phyloP scores from a whole-genome alignment of 2,113 vertebrate species.

The Pollimyrus isidori region DNA sequence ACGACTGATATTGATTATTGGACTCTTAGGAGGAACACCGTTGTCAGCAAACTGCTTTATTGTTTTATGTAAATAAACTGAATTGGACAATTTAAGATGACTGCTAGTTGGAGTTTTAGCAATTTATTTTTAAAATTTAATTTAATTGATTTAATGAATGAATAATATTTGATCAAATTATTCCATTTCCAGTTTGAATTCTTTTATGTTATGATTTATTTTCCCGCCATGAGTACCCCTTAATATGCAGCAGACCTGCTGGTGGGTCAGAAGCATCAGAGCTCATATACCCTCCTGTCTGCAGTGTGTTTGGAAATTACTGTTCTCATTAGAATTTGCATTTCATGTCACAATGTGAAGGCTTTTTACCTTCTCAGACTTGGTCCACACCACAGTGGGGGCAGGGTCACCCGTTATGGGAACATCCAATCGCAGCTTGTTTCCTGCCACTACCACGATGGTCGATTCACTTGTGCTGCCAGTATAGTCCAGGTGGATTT shows the following conservation, averaged over 20 bases:
- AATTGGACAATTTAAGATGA: neutral
- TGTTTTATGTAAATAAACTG: neutral
- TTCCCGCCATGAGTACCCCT: neutral
- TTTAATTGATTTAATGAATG: neutral
- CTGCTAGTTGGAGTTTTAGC: neutral
- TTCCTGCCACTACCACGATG: constrained; percentile 85
- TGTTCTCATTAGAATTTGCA: neutral
- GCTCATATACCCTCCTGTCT: neutral
- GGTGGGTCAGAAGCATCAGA: too few species aligned
- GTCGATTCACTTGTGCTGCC: constrained; percentile 76
- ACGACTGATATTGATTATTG: neutral
- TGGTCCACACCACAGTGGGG: constrained; percentile 91
- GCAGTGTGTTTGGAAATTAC: neutral
- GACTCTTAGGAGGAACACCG: neutral
- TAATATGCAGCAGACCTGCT: neutral
- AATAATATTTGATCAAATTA: neutral
- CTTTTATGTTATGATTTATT: neutral
- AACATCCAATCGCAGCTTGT: constrained; percentile 89
- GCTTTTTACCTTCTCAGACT: constrained; percentile 72
- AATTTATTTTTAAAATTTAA: neutral
- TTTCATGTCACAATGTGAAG: neutral
- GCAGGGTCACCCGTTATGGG: constrained; percentile 93
- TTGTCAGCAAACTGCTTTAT: neutral
- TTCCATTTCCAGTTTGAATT: neutral
- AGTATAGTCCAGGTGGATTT: constrained; percentile 89